Evolutionary conservation across 2,888 invertebrate species (phyloP).

Genomic region (Troglohyphantes excavatus): DNA sequence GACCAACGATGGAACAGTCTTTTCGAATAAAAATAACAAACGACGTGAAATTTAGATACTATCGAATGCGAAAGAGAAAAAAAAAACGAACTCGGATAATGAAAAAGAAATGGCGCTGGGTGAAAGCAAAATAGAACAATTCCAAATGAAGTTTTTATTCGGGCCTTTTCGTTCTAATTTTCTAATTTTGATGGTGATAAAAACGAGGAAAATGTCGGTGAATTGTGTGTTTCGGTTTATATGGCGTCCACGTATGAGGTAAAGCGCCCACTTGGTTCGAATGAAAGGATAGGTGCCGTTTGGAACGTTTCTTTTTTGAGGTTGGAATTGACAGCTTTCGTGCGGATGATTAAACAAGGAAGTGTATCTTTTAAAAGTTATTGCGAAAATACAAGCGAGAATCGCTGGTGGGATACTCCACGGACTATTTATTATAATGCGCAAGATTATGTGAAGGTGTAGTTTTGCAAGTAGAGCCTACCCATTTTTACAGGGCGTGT

Average conservation of each 20-base stretch:
- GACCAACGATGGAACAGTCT: not conserved
- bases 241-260: slow-evolving; percentile 33
- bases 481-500: too few species aligned
- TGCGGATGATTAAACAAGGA: not conserved
- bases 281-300: slow-evolving; percentile 14
- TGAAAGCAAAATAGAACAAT: not conserved
- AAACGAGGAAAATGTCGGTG: slow-evolving; percentile 51
- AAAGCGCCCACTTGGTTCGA: not conserved
- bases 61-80: not conserved
- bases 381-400: too few species aligned
- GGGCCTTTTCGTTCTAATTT: slow-evolving; percentile 22
- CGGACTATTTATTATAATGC: too few species aligned
- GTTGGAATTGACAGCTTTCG: not conserved
- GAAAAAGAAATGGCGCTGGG: not conserved
- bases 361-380: not conserved
- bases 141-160: slow-evolving; percentile 18
- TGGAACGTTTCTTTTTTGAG: not conserved
- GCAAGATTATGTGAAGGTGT: too few species aligned
- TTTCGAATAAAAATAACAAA: slow-evolving; percentile 9
- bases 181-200: slow-evolving; percentile 39
- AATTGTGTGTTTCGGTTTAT: not conserved
- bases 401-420: too few species aligned
- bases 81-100: not conserved
- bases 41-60: not conserved
- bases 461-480: too few species aligned